A percentile compares a stretch with the other conserved stretches of the same genome.
Conservation (phyloP, 2,888 invertebrate species). For the Himalopsyche tibetana region DNA sequence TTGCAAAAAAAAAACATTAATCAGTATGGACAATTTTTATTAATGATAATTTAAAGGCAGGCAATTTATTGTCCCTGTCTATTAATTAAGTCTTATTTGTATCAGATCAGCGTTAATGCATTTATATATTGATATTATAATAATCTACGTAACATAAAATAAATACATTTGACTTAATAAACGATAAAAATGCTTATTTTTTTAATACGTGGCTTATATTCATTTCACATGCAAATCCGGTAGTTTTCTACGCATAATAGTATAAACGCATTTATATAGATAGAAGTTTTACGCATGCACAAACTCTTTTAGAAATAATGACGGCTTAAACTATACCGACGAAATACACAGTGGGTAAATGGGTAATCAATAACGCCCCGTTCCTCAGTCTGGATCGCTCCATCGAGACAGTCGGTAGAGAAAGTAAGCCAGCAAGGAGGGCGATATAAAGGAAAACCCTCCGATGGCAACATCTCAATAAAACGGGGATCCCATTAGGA, state of each 20-base stretch:
- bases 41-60: too few relatives aligned
- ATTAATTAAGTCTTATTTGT: too few relatives aligned
- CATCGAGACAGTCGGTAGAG: conserved; percentile 27
- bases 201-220: not conserved
- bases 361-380: conserved; percentile 38
- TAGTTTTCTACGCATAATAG: not conserved
- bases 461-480: conserved; percentile 54
- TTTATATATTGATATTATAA: too few relatives aligned
- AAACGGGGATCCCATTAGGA: conserved; percentile 39
- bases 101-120: too few relatives aligned
- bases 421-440: conserved; percentile 32
- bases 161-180: too few relatives aligned
- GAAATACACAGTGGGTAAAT: conserved; percentile 39
- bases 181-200: not conserved
- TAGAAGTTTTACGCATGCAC: conserved; percentile 33
- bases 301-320: conserved; percentile 32
- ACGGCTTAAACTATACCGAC: conserved; percentile 32
- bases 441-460: conserved; percentile 55
- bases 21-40: too few relatives aligned
- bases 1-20: too few relatives aligned
- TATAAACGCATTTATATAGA: conserved; percentile 12
- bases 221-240: conserved; percentile 10
- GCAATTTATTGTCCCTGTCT: too few relatives aligned
- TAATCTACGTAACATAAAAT: too few relatives aligned
- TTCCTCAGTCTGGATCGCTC: conserved; percentile 38